Evolutionary conservation across 2,888 invertebrate genomes (phyloP), one percentile per base, ranked within the genome.

Genomic region (Acanthosepion pharaonis): DNA sequence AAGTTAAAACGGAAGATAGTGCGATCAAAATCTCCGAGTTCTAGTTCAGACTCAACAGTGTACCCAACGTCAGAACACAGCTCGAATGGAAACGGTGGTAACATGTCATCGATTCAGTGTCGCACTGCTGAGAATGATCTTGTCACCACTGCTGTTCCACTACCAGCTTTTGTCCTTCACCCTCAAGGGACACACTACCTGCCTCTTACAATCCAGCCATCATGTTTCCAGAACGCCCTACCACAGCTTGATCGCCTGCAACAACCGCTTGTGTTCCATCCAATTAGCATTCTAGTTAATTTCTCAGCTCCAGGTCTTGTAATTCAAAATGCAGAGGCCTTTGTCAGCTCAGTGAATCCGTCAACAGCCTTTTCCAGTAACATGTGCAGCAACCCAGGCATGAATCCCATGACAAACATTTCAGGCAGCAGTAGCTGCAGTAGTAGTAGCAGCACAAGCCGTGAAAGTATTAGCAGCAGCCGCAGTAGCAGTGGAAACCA

Each of bases 141-240:
- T 93, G 95, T 94, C 78, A 95, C 95, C 93, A 93, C 95, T 28
- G 95, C 95, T 6, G 92, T 95, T 93, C 95, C 95, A 49, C 94
- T 99, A 94, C 99, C 99, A 0, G 98, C 99, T 91, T 99, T 99
- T 97, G 99, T 99, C 6, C 98, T 99, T 91, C 99, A 99, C 97
- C 98, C 99, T n/a, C 98, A 98, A 95, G 99, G 99, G 91, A 98
- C 98, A 94, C 99, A 98, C 97, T 99, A 99, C 98, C 98, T 99
- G 94, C 99, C 99, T 0, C 97, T 99, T 91, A 96, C 96, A 5
- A 96, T 97, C 18, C 96, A 96, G 94, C 96, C 96, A 91, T 96
- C 96, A 42, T 96, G 95, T 94, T 95, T 96, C 91, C 95, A 95
- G 98, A 98, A 95, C 15, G 96, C 53, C 94, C 95, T 59, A 94